Base-by-base conservation (phyloP, 2,888 invertebrate genomes). In the Spodoptera littoralis region DNA sequence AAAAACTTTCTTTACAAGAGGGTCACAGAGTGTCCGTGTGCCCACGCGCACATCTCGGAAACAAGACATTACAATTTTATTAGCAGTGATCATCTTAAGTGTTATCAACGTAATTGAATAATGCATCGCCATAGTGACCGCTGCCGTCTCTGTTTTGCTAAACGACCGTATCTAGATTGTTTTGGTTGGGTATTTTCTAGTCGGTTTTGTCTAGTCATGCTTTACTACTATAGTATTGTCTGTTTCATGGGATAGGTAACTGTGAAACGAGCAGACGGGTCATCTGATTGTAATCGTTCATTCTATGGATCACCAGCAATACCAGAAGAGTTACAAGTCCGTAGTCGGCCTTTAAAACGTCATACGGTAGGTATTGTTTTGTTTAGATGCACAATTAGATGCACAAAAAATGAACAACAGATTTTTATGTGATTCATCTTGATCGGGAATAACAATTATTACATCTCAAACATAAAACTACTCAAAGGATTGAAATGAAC, bases 61-160 rank as follows among this genome's bases (percentile, higher is more conserved):
- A 86, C 87, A 89, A 92, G 90, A 87, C 92, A 94, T 94, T 94
- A 94, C 93, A 92, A 87, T 93, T 93, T 90, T 93, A 92, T 92
- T 92, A 92, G 86, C 84, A 85, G 90, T 92, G 91, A 93, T 92
- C 88, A 88, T 88, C 90, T 90, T 90, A 93, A 94, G 94, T 93
- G 93, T 92, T 93, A 92, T 94, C 93, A 90, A 88, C 79, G 81
- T 93, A 94, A 94, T 94, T 94, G 94, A 92, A 94, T 94, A 94
- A 94, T 94, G 90, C 90, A 90, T 89, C 86, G 80, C 82, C 79
- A 88, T 90, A 87, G 84, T 77, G 83, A 82, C 81, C 79, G 74
- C 73, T 79, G 71, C 77, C 72, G 80, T 79, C 74, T 68, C 57
- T 76, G 80, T 76, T 80, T 77, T 72, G 69, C 76, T 76, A 68